A percentile compares a stretch with the other conserved stretches of the same genome.
Evolutionary conservation across 2,113 vertebrate genomes (phyloP).

Genomic region (Oceanodroma tethys): DNA sequence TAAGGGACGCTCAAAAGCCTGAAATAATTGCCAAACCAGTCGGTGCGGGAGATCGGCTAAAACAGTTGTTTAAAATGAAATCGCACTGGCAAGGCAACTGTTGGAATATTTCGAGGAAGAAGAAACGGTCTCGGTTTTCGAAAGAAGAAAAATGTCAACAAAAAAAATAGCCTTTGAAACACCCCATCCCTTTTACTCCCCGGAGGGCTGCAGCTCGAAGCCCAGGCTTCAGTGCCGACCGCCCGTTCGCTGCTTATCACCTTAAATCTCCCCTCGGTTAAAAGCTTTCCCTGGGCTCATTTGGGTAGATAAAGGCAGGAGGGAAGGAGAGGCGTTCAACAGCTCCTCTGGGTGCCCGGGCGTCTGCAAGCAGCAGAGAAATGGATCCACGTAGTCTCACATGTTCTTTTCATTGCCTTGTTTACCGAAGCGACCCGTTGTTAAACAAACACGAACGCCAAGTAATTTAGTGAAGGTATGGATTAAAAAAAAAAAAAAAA

Average conservation of each 20-base stretch:
- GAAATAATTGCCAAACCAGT: background rate
- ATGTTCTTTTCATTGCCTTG: conserved; percentile 44
- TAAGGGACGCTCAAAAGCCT: background rate
- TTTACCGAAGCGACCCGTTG: background rate
- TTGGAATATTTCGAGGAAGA: background rate
- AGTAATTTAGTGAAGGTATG: background rate
- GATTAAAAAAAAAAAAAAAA: background rate
- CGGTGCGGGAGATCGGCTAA: background rate
- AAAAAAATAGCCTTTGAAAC: background rate
- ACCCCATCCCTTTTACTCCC: background rate
- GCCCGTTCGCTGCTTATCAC: conserved; percentile 2
- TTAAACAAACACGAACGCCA: background rate
- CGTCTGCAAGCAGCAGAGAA: background rate
- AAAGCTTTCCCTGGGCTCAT: conserved; percentile 8
- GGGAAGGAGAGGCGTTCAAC: background rate
- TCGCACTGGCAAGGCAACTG: background rate
- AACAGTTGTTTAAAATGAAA: background rate
- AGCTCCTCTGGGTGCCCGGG: conserved; percentile 27
- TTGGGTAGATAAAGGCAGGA: conserved; percentile 2
- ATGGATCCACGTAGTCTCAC: background rate
- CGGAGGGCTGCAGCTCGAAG: background rate
- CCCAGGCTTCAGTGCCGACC: background rate
- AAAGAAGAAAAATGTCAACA: background rate
- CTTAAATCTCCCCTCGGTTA: background rate
- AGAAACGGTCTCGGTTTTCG: background rate